Evolutionary conservation across 2,797 vertebrate genomes (phyloP), one percentile per base, ranked within the genome.

Genomic region (Schizothorax lantsangensis): DNA sequence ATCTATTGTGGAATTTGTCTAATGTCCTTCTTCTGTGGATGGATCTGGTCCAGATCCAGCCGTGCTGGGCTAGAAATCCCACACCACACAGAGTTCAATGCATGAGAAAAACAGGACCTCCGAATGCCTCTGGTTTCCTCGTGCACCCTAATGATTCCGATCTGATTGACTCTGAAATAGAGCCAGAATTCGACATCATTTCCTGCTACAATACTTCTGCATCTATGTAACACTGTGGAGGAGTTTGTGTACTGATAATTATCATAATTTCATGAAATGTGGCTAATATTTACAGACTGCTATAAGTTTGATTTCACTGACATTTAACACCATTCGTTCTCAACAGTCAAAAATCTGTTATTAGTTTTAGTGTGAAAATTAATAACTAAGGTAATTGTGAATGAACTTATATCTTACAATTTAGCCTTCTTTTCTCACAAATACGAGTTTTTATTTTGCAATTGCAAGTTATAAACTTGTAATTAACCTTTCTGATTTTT

Each of bases 1-100:
- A 95, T 90, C 92, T 88, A 89, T 83, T 85, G 43, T 91, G 92
- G 93, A 94, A 95, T 94, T 93, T 94, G 92, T 93, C 92, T 92
- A 92, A 92, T 92, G 91, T 82, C n/a, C 89, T 91, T 57, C 64
- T 84, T 87, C 85, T 81, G 85, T 75, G 81, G 85, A 84, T 30
- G 80, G 73, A 21, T 23, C 54, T 89, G 89, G 87, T 77, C 77
- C 14, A 8, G 45, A 80, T 86, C 84, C 90, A 87, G 57, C 23
- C 1, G 40, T 66, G 52, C 21, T 77, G 74, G 74, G 84, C 72
- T 85, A 40, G 72, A 85, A 84, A 74, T 86, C 84, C 23, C 84
- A 75, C n/a, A 75, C 72, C 64, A 62, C 73, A 75, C 59, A 57
- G 73, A 73, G 82, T 82, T 79, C 38, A 88, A 77, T 78, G 85